phyloP scores from a whole-genome alignment of 2,797 vertebrate species.

The Sebastes alutus region DNA sequence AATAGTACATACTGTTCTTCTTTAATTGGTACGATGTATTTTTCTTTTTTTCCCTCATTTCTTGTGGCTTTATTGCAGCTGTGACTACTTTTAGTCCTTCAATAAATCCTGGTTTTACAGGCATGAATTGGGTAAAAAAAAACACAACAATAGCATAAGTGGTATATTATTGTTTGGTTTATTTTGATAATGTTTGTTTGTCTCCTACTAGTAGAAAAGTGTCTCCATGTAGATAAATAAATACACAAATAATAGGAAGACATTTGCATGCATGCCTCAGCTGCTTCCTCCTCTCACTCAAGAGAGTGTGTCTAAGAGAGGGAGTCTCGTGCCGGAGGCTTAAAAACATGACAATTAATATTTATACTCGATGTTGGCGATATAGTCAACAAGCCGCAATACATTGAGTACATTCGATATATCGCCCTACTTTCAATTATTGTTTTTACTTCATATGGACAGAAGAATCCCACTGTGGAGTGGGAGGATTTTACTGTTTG shows the following conservation, averaged over 20 bases:
- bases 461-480: not conserved
- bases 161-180: not conserved
- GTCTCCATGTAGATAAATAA: not conserved
- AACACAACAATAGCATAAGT: not conserved
- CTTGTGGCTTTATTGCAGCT: not conserved
- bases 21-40: not conserved
- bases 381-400: too few relatives aligned
- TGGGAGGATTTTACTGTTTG: conserved; percentile 28
- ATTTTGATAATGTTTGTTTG: not conserved
- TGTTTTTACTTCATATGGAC: conserved; percentile 1
- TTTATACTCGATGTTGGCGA: too few relatives aligned
- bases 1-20: conserved; percentile 10
- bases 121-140: not conserved
- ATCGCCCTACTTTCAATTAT: not conserved
- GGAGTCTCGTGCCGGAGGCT: too few relatives aligned
- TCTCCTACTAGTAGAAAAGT: not conserved
- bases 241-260: not conserved
- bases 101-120: not conserved
- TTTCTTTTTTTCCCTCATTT: not conserved
- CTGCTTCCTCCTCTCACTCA: too few relatives aligned
- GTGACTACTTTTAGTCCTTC: not conserved
- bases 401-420: too few relatives aligned
- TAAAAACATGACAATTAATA: too few relatives aligned
- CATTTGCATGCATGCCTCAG: not conserved
- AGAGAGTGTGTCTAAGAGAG: too few relatives aligned